These are phyloP conservation scores for Felis catus DNA, from an alignment of 2,113 vertebrate species.

Conservation along the genomic window F.catus_Fca126_mat1.0 CM031412.1:81845501-81846000, in stretches of 20 bases:
- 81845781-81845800: not conserved
- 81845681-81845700: too few relatives aligned
- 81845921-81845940: not conserved
- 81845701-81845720: too few relatives aligned
- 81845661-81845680: too few relatives aligned
- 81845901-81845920: not conserved
- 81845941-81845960: not conserved
- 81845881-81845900: not conserved
- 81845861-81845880: not conserved
- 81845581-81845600: not conserved
- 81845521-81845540: too few relatives aligned
- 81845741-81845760: too few relatives aligned
- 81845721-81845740: too few relatives aligned
- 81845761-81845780: not conserved
- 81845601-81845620: fast-evolving
- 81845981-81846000: not conserved
- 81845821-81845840: not conserved
- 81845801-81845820: not conserved
- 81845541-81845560: fast-evolving
- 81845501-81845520: fast-evolving
- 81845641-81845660: not conserved
- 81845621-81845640: fast-evolving
- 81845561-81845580: fast-evolving
- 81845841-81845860: not conserved
- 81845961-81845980: not conserved